Base-by-base conservation (phyloP, 2,888 invertebrate genomes). In the Pristionchus japonicus region DNA sequence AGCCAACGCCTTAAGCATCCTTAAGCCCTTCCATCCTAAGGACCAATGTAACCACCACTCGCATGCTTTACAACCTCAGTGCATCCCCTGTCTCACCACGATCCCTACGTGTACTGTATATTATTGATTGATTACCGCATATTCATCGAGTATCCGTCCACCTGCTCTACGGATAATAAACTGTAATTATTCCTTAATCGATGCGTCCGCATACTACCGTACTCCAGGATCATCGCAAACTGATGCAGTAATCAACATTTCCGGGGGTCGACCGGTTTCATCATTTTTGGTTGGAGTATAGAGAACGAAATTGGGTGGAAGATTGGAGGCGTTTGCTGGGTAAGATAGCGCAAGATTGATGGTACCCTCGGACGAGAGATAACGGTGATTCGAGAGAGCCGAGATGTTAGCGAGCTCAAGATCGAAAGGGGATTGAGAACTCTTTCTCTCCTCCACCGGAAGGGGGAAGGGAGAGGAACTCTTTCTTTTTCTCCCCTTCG, bases 91-190 rank as follows among this genome's bases (percentile, higher is more conserved):
- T 47, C 82, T 31, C 27, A 49, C 34, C 27, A 37, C 80, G 47
- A 57, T n/a, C 40, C 74, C 74, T 70, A 74, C 74, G 74, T 74
- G 74, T 74, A 74, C 74, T 74, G 74, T 40, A 74, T 74, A 74
- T 74, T 40, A 74, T 40, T 74, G 67, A 74, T 74, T 74, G 31
- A 27, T 37, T 37, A 31, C 31, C 31, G 11, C 31, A 3, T 15
- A 67, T 3, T 13, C 17, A 20, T 74, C 74, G 74, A 74, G 74
- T 74, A 74, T 74, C 74, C 74, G 74, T 9, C 31, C 17, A 13
- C 13, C 34, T 6, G 34, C 34, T 74, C 17, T 74, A 74, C 74
- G 74, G 74, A 74, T 74, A 74, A 74, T 67, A 74, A 37, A 40
- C 20, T 70, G 34, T 70, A 74, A 74, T 40, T 74, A 40, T 74